A percentile compares a stretch with the other conserved stretches of the same genome.
These are phyloP conservation scores for Amiota mariae DNA, from an alignment of 2,888 invertebrate species.

Conservation along the genomic window DNA sequence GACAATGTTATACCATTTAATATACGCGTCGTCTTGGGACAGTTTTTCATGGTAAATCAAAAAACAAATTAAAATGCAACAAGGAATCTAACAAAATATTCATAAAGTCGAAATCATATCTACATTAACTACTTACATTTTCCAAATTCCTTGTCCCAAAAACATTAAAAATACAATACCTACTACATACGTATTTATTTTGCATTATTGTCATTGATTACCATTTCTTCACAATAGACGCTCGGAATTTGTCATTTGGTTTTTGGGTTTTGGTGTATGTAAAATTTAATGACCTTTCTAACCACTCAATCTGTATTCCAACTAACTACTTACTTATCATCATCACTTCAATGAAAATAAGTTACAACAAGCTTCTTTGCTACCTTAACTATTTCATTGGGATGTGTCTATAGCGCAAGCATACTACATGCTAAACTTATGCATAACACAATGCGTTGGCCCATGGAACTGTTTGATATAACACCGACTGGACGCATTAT, in stretches of 20 bases:
- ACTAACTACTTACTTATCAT: not conserved
- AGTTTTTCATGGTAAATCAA: constrained; percentile 73
- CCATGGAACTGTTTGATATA: constrained; percentile 85
- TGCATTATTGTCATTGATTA: not conserved
- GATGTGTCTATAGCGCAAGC: constrained; percentile 76
- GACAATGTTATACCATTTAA: constrained; percentile 76
- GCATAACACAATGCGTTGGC: constrained; percentile 78
- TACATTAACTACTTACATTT: not conserved
- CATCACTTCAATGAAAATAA: constrained; percentile 42
- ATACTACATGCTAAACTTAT: constrained; percentile 78
- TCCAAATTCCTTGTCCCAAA: not conserved
- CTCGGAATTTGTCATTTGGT: not conserved
- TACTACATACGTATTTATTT: too few species aligned
- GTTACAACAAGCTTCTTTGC: constrained; percentile 68
- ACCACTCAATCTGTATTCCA: not conserved
- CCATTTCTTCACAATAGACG: not conserved
- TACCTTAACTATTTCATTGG: constrained; percentile 72
- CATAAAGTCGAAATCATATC: not conserved
- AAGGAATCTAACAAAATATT: not conserved
- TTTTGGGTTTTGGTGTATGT: too few species aligned
- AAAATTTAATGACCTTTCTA: too few species aligned
- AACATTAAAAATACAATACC: not conserved
- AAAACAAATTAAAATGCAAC: not conserved
- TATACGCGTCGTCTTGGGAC: constrained; percentile 71
- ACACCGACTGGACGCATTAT: constrained; percentile 85